Evolutionary conservation across 2,888 invertebrate species (phyloP).

Genomic region (Crocallis elinguaria): DNA sequence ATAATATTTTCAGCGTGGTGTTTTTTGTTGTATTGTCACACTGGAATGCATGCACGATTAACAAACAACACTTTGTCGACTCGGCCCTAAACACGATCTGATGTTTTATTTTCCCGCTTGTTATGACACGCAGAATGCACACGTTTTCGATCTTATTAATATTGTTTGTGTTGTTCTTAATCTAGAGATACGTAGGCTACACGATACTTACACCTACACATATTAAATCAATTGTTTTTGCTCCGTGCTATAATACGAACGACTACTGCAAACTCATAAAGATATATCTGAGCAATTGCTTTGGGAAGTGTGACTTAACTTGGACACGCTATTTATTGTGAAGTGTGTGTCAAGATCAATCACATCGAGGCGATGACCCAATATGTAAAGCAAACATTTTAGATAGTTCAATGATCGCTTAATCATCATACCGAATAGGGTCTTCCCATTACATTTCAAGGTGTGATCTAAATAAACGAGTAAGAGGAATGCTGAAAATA

Average conservation of each 20-base stretch:
- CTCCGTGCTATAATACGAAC: neutral
- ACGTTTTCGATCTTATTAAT: neutral
- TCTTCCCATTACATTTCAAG: no score
- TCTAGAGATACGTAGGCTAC: no score
- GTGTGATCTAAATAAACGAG: no score
- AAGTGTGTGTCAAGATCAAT: neutral
- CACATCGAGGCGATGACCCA: neutral
- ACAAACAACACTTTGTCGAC: neutral
- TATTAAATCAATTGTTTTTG: no score
- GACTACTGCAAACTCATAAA: neutral
- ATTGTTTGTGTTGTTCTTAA: no score
- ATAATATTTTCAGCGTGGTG: neutral
- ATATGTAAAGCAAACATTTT: neutral
- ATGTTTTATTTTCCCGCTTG: neutral
- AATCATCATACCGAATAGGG: neutral
- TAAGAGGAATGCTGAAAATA: no score
- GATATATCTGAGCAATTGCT: neutral
- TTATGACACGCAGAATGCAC: neutral
- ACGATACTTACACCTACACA: no score
- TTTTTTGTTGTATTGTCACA: neutral
- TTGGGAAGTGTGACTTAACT: no score
- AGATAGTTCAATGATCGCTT: neutral
- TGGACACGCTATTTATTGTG: neutral
- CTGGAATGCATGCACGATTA: neutral
- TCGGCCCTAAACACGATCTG: no score